phyloP scores from a whole-genome alignment of 2,113 vertebrate genomes.

The Cynopterus brachyotis region DNA sequence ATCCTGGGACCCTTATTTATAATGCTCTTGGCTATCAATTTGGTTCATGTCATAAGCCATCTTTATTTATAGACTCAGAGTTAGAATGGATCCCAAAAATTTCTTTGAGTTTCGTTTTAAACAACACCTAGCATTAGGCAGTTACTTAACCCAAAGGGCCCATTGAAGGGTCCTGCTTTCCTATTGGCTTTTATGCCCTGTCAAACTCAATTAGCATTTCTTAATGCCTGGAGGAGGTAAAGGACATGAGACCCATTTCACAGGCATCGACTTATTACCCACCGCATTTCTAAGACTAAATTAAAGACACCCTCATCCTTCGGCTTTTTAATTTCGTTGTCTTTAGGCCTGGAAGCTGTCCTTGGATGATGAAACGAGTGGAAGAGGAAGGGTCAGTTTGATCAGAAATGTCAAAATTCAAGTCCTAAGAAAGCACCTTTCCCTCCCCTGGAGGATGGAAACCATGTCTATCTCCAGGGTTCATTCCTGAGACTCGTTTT shows the following conservation, averaged over 20 bases:
- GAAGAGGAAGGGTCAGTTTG: background rate
- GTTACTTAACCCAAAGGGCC: background rate
- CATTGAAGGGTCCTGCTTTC: background rate
- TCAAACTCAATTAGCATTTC: background rate
- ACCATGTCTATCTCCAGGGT: background rate
- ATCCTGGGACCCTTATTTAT: slow-evolving; percentile 36
- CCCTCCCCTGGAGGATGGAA: background rate
- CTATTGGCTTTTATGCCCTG: background rate
- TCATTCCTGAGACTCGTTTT: background rate
- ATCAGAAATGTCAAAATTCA: background rate
- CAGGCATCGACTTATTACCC: background rate
- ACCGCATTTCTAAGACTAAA: background rate
- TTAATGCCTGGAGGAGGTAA: background rate
- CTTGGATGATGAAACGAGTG: background rate
- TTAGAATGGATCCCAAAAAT: background rate
- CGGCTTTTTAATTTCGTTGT: background rate
- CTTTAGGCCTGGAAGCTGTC: background rate
- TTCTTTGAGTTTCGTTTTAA: background rate
- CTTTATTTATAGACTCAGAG: background rate
- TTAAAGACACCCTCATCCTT: background rate
- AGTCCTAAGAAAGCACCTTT: background rate
- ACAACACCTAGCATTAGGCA: background rate
- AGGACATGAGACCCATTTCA: background rate
- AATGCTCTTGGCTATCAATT: slow-evolving; percentile 46
- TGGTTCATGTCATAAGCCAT: background rate